These are phyloP conservation scores for Myiopsitta monachus DNA, from an alignment of 2,113 vertebrate species.

Conservation along the genomic window DNA sequence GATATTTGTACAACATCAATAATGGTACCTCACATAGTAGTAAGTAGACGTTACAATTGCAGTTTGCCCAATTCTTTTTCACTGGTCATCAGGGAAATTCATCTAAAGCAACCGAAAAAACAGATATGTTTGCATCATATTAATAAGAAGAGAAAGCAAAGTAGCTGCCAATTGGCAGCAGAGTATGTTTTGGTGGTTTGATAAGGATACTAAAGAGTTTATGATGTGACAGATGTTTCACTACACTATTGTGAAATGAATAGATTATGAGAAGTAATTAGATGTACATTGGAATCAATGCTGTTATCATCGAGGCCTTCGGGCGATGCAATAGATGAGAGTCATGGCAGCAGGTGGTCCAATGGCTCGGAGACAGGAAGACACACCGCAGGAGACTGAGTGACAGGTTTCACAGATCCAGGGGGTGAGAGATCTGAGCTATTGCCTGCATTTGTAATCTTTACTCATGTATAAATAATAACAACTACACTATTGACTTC, in stretches of 20 bases:
- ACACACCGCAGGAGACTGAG: slow-evolving; percentile 86
- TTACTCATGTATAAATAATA: slow-evolving; percentile 90
- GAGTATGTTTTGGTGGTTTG: slow-evolving; percentile 85
- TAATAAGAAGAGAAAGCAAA: slow-evolving; percentile 77
- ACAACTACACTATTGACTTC: slow-evolving; percentile 84
- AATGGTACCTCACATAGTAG: slow-evolving; percentile 64
- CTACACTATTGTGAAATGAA: slow-evolving; percentile 98
- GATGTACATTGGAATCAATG: slow-evolving; percentile 99
- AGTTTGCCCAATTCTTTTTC: slow-evolving; percentile 71
- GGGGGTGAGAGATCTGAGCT: slow-evolving; percentile 87
- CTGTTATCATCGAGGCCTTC: slow-evolving; percentile 91
- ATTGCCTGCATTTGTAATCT: slow-evolving; percentile 87
- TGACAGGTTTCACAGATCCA: slow-evolving; percentile 88
- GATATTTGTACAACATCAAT: slow-evolving; percentile 53
- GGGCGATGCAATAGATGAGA: slow-evolving; percentile 89
- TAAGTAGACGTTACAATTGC: slow-evolving; percentile 53
- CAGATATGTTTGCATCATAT: slow-evolving; percentile 78
- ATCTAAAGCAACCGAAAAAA: slow-evolving; percentile 72
- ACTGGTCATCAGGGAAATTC: slow-evolving; percentile 77
- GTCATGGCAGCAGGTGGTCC: slow-evolving; percentile 88
- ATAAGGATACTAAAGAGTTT: slow-evolving; percentile 89
- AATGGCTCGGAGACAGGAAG: slow-evolving; percentile 88
- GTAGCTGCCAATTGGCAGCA: slow-evolving; percentile 80
- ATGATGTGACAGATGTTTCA: slow-evolving; percentile 98
- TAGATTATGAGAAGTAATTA: slow-evolving; percentile 99